Conservation (phyloP, 2,113 vertebrate species). For the Vimba vimba region DNA sequence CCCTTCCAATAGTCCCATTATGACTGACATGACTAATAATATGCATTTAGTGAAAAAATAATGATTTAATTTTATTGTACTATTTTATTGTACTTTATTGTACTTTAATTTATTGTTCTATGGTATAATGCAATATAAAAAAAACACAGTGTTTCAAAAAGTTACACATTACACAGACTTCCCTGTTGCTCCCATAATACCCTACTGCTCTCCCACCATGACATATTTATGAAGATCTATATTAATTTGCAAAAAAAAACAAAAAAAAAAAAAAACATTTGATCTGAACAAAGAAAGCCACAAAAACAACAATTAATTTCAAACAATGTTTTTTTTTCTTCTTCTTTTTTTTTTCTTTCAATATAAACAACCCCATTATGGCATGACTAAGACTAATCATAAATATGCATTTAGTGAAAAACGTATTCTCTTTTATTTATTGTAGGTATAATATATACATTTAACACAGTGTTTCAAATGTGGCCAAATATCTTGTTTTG, state of each 20-base stretch:
- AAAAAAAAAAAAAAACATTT: neutral
- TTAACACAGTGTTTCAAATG: neutral
- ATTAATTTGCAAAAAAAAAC: constrained; percentile 24
- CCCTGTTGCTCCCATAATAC: constrained; percentile 8
- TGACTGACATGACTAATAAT: neutral
- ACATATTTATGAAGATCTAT: constrained; percentile 32
- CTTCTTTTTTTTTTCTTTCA: neutral
- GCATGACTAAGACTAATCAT: neutral
- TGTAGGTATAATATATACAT: no score
- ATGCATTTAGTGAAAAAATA: neutral
- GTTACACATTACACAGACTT: neutral
- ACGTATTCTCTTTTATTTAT: no score
- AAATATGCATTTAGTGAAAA: neutral
- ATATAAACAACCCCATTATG: neutral
- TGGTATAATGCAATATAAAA: neutral
- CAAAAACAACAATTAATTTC: neutral
- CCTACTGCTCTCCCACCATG: constrained; percentile 24
- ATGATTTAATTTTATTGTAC: no score
- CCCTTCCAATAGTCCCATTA: neutral
- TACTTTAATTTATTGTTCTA: neutral
- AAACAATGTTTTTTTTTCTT: neutral
- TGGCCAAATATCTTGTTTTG: neutral
- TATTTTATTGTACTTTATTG: no score
- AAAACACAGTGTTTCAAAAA: neutral
- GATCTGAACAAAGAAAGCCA: neutral